Evolutionary conservation across 2,797 vertebrate genomes (phyloP).

Genomic region (Sebastes steindachneri): DNA sequence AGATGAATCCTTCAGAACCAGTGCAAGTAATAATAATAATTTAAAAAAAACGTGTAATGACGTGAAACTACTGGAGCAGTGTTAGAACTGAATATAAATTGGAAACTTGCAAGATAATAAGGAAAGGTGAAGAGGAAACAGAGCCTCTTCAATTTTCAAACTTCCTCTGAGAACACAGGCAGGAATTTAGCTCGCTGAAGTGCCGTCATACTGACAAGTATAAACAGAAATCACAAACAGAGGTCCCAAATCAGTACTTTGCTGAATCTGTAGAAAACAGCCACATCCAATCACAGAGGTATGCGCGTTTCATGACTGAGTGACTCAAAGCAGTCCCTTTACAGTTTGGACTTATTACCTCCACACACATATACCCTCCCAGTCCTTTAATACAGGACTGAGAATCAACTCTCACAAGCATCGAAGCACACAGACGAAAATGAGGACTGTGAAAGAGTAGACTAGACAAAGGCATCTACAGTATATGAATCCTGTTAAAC

Average conservation of each 20-base stretch:
- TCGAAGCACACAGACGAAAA: background rate
- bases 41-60: background rate
- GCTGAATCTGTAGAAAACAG: background rate
- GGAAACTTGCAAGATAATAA: background rate
- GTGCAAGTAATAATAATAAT: background rate
- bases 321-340: background rate
- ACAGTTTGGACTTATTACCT: background rate
- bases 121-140: background rate
- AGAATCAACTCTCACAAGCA: background rate
- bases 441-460: background rate
- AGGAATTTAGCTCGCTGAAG: background rate
- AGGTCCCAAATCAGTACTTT: background rate
- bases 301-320: background rate
- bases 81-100: slow-evolving; percentile 4
- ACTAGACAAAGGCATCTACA: background rate
- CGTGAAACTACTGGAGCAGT: background rate
- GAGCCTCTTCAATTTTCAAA: background rate
- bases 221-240: background rate
- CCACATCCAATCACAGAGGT: background rate
- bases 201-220: background rate
- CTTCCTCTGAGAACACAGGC: background rate
- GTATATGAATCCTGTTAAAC: background rate
- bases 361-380: background rate
- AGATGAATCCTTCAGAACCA: background rate
- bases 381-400: background rate